Evolutionary conservation across 2,888 invertebrate species (phyloP), one percentile per base, ranked within the genome.

Genomic region (Nysson spinosus): DNA sequence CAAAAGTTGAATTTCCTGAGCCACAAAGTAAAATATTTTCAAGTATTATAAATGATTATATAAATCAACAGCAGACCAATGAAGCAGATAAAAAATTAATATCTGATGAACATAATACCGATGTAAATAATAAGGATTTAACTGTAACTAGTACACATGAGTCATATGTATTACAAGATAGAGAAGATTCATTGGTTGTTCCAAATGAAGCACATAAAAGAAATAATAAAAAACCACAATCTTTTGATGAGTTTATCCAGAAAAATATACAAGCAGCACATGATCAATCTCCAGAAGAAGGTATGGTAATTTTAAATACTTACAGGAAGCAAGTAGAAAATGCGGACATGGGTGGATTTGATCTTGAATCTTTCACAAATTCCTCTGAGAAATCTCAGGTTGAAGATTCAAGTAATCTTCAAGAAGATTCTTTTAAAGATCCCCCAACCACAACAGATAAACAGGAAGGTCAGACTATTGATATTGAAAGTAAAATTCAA

Each of bases 1-100:
- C 89, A 2, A 69, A 74, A 47, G 65, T 74, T n/a, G 42, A 67
- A 19, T 77, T 83, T 46, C 69, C 70, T 34, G 71, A 74, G n/a
- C 83, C 85, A 16, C 65, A 50, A 14, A 78, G 69, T 49, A 57
- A 24, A 3, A 9, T 77, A 1, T 85, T 82, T 40, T 57, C 72
- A 3, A 69, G 17, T 19, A 68, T 84, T 11, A 28, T 80, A 43
- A 30, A 55, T 28, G 42, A 43, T 7, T 69, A 52, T 22, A 2
- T 34, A 44, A 63, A 63, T 26, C 49, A 47, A 17, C 12, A 51
- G 17, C 2, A 20, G 16, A 0, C 11, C 4, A 16, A 6, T 19
- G 3, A 20, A 26, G 32, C 19, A 26, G 3, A 30, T 11, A 11
- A 17, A 14, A 37, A 42, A 16, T 35, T 35, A 4, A 28, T 37